These are phyloP conservation scores for Oncorhynchus masou DNA, from an alignment of 2,113 vertebrate genomes.

Conservation along the genomic window DNA sequence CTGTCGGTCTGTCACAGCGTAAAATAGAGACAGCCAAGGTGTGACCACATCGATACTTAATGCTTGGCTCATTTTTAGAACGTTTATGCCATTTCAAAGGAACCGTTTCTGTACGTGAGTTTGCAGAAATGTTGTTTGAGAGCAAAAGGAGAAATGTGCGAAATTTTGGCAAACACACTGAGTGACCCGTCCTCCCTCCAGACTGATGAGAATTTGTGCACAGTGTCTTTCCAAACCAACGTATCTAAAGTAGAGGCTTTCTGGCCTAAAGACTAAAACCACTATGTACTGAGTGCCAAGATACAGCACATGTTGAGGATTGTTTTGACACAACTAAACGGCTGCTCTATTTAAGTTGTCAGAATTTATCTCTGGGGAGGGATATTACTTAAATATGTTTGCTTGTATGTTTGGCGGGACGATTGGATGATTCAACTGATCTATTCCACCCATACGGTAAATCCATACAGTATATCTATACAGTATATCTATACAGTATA, in stretches of 20 bases:
- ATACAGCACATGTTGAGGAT: background rate
- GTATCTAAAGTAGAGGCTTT: background rate
- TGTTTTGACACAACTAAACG: constrained; percentile 35
- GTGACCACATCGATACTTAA: background rate
- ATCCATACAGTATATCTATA: too few species aligned
- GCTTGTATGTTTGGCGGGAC: constrained; percentile 20
- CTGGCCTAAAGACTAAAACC: background rate
- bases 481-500: too few species aligned
- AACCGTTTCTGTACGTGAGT: background rate
- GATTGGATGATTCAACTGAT: constrained; percentile 27
- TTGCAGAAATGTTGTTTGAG: background rate
- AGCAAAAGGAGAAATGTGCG: constrained; percentile 10
- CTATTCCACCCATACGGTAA: background rate
- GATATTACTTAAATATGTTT: background rate
- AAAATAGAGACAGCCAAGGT: background rate
- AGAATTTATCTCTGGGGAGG: constrained; percentile 25
- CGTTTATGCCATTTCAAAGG: background rate
- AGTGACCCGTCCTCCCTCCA: constrained; percentile 17
- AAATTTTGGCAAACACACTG: constrained; percentile 20
- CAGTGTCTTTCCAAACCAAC: constrained; percentile 6
- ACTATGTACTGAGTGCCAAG: background rate
- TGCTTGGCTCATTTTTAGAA: background rate
- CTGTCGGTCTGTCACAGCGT: background rate
- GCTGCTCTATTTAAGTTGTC: constrained; percentile 17
- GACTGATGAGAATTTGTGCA: constrained; percentile 17